These are phyloP conservation scores for Isurus oxyrinchus DNA, from an alignment of 2,113 vertebrate species.

Conservation along the genomic window DNA sequence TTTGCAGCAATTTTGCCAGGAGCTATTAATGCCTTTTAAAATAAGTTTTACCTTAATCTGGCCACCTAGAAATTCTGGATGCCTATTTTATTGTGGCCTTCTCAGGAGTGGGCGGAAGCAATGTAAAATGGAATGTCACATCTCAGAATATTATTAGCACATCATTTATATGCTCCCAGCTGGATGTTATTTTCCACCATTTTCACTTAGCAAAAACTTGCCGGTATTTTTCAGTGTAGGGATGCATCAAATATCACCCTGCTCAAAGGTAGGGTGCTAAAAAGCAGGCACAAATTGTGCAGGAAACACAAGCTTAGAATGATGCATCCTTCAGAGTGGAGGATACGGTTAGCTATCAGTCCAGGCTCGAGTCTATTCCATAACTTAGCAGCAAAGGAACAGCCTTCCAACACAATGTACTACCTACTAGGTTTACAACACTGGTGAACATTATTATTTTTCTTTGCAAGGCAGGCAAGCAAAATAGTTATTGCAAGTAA, in stretches of 20 bases:
- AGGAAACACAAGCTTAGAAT: not conserved
- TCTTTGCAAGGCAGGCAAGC: not conserved
- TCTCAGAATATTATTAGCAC: slow-evolving; percentile 52
- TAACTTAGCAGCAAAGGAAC: not conserved
- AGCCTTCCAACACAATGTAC: not conserved
- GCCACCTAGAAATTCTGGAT: slow-evolving; percentile 51
- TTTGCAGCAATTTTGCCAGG: not conserved
- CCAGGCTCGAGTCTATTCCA: not conserved
- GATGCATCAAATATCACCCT: not conserved
- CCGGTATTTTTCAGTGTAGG: not conserved
- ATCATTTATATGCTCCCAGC: slow-evolving; percentile 52
- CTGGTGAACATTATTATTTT: not conserved
- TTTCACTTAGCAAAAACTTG: not conserved
- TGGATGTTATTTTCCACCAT: slow-evolving; percentile 45
- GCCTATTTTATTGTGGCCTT: slow-evolving; percentile 31
- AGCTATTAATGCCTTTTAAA: not conserved
- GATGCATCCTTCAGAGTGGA: not conserved
- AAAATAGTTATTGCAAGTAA: not conserved
- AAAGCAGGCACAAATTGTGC: not conserved
- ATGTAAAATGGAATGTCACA: slow-evolving; percentile 49
- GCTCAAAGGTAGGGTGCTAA: not conserved
- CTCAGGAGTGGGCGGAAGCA: slow-evolving; percentile 28
- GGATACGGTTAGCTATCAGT: not conserved
- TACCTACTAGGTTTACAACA: not conserved
- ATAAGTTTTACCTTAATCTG: slow-evolving; percentile 54